phyloP scores from a whole-genome alignment of 2,888 invertebrate genomes.

The Lasioglossum marginatum region DNA sequence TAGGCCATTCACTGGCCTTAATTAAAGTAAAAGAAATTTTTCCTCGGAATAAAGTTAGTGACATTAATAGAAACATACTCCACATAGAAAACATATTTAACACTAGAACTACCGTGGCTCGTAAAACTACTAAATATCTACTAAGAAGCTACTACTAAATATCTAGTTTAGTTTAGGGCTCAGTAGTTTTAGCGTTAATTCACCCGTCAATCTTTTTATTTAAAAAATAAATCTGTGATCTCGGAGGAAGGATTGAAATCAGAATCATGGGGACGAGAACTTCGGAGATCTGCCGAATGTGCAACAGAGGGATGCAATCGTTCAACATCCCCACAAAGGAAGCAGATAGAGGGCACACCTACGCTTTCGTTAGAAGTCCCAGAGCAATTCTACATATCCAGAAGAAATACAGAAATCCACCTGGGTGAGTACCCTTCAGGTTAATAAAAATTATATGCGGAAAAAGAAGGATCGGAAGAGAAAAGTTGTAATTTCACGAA shows the following conservation, averaged over 20 bases:
- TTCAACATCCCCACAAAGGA: constrained; percentile 74
- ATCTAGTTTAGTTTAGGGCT: neutral
- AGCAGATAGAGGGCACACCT: constrained; percentile 71
- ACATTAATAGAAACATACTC: neutral
- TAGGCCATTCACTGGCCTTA: constrained; percentile 9
- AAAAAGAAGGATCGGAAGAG: neutral
- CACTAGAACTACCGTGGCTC: neutral
- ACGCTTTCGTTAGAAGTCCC: constrained; percentile 80
- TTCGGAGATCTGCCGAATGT: constrained; percentile 79
- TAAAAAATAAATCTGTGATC: neutral
- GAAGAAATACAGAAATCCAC: constrained; percentile 71
- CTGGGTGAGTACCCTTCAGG: constrained; percentile 56
- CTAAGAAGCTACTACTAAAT: too few relatives aligned
- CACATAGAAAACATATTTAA: neutral
- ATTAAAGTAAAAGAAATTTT: constrained; percentile 1
- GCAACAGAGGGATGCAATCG: constrained; percentile 76
- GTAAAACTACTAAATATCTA: neutral
- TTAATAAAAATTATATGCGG: neutral
- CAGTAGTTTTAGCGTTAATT: neutral
- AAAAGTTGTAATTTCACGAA: neutral
- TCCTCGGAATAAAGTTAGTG: neutral
- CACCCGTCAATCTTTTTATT: too few relatives aligned
- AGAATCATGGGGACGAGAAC: constrained; percentile 75
- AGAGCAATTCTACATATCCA: constrained; percentile 78
- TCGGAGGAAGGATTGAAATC: neutral